These are phyloP conservation scores for Machimus rusticus DNA, from an alignment of 2,888 invertebrate species.

Conservation along the genomic window DNA sequence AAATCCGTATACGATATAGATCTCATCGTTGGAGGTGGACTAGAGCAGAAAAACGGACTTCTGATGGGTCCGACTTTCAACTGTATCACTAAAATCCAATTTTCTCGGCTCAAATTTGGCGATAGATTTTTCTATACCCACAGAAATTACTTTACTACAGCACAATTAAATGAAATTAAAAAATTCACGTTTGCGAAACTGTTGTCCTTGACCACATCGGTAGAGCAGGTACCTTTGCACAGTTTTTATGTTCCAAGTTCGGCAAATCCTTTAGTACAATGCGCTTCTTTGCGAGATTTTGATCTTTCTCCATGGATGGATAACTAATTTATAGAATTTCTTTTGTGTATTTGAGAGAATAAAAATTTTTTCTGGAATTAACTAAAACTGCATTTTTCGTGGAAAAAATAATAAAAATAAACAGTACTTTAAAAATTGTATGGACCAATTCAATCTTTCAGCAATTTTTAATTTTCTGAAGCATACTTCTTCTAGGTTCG, in stretches of 20 bases:
- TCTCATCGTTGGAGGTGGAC: constrained; percentile 75
- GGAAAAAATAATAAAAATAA: no score
- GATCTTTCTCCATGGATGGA: constrained; percentile 70
- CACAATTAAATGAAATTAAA: constrained; percentile 70
- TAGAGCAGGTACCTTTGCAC: constrained; percentile 60
- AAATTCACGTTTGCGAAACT: constrained; percentile 70
- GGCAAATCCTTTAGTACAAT: not conserved
- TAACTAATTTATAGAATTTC: not conserved
- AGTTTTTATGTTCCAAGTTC: not conserved
- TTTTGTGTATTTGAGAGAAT: not conserved
- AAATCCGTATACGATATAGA: constrained; percentile 71
- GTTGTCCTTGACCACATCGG: constrained; percentile 73
- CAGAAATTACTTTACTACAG: constrained; percentile 53
- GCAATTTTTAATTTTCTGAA: no score
- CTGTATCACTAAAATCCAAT: constrained; percentile 78
- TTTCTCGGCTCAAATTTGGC: constrained; percentile 69
- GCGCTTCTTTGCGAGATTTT: constrained; percentile 57
- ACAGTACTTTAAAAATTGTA: no score
- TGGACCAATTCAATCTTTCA: no score
- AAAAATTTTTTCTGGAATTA: not conserved
- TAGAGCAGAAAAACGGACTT: constrained; percentile 70
- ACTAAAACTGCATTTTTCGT: not conserved
- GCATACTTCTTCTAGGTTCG: no score
- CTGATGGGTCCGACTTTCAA: constrained; percentile 76
- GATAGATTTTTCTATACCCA: constrained; percentile 81